Conservation (phyloP, 2,797 vertebrate genomes). For the Sebastes alutus region DNA sequence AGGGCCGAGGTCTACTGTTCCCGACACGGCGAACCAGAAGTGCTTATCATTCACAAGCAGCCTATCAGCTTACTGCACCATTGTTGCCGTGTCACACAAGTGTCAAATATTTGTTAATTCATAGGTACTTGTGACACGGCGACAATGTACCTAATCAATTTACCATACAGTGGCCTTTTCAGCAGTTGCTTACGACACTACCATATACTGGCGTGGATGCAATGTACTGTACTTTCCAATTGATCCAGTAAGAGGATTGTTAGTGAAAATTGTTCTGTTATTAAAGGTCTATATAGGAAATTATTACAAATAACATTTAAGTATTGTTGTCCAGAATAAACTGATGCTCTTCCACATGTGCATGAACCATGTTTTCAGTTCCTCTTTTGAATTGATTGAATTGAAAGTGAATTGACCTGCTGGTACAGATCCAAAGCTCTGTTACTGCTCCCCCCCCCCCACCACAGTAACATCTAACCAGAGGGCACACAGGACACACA, state of each 20-base stretch:
- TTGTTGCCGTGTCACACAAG: constrained; percentile 64
- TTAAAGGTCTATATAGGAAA: background rate
- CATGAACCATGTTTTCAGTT: constrained; percentile 36
- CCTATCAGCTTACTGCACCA: constrained; percentile 60
- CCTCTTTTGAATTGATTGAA: constrained; percentile 35
- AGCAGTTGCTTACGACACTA: background rate
- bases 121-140: constrained; percentile 1
- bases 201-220: background rate
- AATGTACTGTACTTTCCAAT: background rate
- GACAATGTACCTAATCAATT: constrained; percentile 41
- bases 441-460: background rate
- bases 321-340: background rate
- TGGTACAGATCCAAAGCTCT: background rate
- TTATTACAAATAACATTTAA: background rate
- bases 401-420: constrained; percentile 37
- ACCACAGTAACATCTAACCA: background rate
- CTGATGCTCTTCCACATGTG: background rate
- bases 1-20: constrained; percentile 44
- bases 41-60: constrained; percentile 48
- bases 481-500: background rate
- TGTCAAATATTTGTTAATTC: constrained; percentile 20
- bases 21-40: constrained; percentile 53
- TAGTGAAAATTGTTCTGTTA: background rate
- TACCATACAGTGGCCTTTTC: constrained; percentile 25
- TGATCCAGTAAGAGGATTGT: background rate